Conservation (phyloP, 2,888 invertebrate species). For the Acanthosepion pharaonis region DNA sequence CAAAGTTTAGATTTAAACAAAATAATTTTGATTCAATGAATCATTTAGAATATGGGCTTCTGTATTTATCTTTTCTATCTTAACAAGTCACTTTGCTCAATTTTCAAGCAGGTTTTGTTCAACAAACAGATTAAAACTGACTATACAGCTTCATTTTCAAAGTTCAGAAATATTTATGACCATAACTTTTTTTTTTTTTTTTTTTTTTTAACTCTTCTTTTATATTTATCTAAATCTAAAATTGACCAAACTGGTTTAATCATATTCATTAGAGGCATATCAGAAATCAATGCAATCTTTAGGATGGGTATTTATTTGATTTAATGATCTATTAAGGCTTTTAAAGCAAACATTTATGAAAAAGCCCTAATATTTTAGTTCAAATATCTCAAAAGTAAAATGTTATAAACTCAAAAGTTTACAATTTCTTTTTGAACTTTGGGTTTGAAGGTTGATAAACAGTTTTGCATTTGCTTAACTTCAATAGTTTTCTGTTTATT, state of each 20-base stretch:
- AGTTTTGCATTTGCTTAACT: background rate
- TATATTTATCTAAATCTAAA: slow-evolving; percentile 33
- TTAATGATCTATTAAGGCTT: background rate
- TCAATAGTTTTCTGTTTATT: background rate
- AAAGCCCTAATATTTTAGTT: too few species aligned
- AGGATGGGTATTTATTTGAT: background rate
- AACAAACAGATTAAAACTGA: background rate
- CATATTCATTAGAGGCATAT: background rate
- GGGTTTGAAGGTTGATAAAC: background rate
- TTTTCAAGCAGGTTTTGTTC: background rate
- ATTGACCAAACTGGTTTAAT: background rate
- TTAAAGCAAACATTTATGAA: background rate
- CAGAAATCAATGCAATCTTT: background rate
- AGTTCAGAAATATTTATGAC: background rate
- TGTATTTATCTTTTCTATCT: background rate
- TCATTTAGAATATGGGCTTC: background rate
- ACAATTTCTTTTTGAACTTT: background rate
- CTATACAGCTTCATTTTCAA: background rate
- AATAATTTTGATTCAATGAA: background rate
- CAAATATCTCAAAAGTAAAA: too few species aligned
- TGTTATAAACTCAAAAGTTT: background rate
- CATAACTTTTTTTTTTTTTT: background rate
- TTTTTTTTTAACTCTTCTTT: background rate
- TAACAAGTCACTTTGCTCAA: background rate
- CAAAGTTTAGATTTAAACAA: background rate